Conservation (phyloP, 1,140 invertebrate species). For the Solen grandis region DNA sequence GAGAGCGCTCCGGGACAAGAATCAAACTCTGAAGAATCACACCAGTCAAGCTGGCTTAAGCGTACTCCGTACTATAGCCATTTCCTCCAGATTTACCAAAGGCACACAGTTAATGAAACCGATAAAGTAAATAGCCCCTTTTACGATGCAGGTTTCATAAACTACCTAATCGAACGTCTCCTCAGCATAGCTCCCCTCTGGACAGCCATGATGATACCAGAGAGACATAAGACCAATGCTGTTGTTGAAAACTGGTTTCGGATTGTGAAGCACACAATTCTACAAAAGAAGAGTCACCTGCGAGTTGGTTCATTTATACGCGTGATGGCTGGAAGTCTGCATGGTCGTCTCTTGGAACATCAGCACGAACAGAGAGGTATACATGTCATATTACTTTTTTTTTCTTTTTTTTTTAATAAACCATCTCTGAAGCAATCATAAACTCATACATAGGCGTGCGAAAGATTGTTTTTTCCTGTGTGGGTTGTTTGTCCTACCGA, state of each 20-base stretch:
- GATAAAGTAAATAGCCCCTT: neutral
- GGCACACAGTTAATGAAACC: neutral
- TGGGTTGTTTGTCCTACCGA: too few species aligned
- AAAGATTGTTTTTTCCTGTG: too few species aligned
- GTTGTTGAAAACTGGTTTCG: neutral
- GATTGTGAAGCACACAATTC: conserved; percentile 2
- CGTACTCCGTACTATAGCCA: neutral
- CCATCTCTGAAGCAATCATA: too few species aligned
- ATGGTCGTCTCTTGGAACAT: neutral
- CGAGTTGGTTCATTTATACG: neutral
- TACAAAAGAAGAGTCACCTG: neutral
- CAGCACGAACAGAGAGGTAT: conserved; percentile 2
- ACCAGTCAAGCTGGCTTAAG: neutral
- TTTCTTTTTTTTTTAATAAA: neutral
- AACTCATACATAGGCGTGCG: too few species aligned
- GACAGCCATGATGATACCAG: neutral
- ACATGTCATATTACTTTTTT: neutral
- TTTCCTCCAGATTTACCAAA: neutral
- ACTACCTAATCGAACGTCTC: neutral
- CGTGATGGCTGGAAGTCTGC: neutral
- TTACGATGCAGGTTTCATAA: neutral
- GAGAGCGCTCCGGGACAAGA: too few species aligned
- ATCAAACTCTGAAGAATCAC: too few species aligned
- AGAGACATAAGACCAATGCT: neutral
- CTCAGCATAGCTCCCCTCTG: neutral